phyloP scores from a whole-genome alignment of 2,888 invertebrate species.

The Oeneis ivallda region DNA sequence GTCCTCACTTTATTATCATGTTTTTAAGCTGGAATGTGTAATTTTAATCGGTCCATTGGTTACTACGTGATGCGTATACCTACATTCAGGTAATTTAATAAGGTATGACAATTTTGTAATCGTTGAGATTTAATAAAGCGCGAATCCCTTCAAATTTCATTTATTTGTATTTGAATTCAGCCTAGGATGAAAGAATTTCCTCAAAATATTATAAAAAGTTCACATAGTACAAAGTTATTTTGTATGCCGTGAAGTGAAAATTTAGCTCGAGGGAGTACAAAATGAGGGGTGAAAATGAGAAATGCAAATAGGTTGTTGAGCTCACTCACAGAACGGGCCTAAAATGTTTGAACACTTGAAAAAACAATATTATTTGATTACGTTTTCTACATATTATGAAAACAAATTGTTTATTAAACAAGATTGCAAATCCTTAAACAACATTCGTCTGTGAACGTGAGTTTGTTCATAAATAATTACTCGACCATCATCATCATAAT shows the following conservation, averaged over 20 bases:
- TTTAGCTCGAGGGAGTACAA: conserved; percentile 55
- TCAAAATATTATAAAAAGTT: conserved; percentile 17
- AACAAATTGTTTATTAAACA: conserved; percentile 26
- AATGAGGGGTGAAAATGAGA: conserved; percentile 75
- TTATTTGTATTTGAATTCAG: background rate
- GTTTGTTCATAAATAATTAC: background rate
- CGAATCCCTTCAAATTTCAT: background rate
- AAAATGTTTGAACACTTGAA: conserved; percentile 23
- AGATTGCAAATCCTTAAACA: background rate
- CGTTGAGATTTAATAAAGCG: too few species aligned
- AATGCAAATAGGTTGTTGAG: conserved; percentile 76
- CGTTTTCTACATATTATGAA: conserved; percentile 18
- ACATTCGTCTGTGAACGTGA: background rate
- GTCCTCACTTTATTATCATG: too few species aligned
- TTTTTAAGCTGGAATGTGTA: too few species aligned
- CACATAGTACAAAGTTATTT: conserved; percentile 18
- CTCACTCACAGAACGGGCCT: conserved; percentile 44
- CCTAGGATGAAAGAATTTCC: background rate
- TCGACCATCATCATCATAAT: too few species aligned
- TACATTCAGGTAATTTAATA: too few species aligned
- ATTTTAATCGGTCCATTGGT: too few species aligned
- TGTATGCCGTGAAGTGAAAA: conserved; percentile 26
- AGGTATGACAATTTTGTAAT: too few species aligned
- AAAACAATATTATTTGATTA: conserved; percentile 26
- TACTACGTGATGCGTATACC: too few species aligned